Conservation (phyloP, 2,113 vertebrate species). For the Jaculus jaculus region DNA sequence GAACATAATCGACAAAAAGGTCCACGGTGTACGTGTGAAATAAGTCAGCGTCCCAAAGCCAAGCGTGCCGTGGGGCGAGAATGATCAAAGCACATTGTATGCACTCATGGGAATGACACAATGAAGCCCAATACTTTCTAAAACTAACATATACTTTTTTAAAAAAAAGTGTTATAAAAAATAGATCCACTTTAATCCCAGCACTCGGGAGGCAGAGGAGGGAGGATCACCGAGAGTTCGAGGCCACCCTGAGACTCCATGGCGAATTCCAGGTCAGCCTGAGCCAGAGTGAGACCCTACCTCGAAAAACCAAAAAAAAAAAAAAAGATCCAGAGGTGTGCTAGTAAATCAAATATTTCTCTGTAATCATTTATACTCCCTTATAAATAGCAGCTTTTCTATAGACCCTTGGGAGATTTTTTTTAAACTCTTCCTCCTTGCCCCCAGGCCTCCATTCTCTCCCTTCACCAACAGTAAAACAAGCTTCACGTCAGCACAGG, state of each 20-base stretch:
- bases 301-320: too few relatives aligned
- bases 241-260: too few relatives aligned
- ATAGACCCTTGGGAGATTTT: neutral
- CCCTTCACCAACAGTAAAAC: neutral
- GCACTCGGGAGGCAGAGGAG: too few relatives aligned
- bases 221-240: too few relatives aligned
- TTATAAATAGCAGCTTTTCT: slow-evolving; percentile 3
- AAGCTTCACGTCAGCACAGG: neutral
- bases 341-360: slow-evolving; percentile 24
- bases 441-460: neutral
- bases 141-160: neutral
- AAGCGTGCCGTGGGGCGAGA: neutral
- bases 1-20: neutral
- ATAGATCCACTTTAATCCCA: too few relatives aligned
- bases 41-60: too few relatives aligned
- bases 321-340: neutral
- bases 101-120: neutral
- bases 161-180: neutral
- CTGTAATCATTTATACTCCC: neutral
- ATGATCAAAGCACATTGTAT: neutral
- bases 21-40: too few relatives aligned
- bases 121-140: neutral
- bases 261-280: too few relatives aligned
- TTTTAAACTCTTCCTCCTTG: neutral
- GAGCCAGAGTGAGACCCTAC: too few relatives aligned